Base-by-base conservation (phyloP, 64 coral and sea anemone genomes). In the Pocillopora damicornis region DNA sequence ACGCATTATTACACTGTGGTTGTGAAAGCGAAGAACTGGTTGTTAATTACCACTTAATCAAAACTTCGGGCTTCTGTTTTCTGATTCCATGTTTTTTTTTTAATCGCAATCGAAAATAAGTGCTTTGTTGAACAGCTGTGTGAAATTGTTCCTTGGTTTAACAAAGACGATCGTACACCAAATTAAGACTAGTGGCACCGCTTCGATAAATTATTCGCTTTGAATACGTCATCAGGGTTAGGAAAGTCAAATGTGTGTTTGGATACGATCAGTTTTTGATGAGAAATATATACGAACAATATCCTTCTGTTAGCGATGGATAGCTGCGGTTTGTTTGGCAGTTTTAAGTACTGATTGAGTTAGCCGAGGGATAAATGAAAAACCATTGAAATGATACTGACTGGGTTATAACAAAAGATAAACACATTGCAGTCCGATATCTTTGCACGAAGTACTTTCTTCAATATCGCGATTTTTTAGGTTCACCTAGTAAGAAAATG, bases 41-140 rank as follows among this genome's bases (percentile, higher is more conserved):
- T 22, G 77, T 60, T 59, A 79, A 79, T 79, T 79, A 79, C 15
- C 8, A 77, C 37, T 77, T 37, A 77, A 58, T 77, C 42, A 77
- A 45, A 77, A 79, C 56, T 14, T n/a, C 67, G 25, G 67, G 67
- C 7, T 71, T 71, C 67, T 71, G 42, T 23, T 25, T 23, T n/a
- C 67, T 23, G 11, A 71, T n/a, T 23, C 25, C 11, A 11, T 71
- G 20, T 5, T 11, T 25, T 4, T 8, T 8, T 71, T 17, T 30
- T 30, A 30, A 63, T 71, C n/a, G 22, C 22, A 25, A 30, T 26
- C 5, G 67, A 71, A 71, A 71, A 25, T 30, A 11, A 71, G 20
- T 9, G 20, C 9, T 20, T 30, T 71, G 18, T 71, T 30, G 67
- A n/a, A 30, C 22, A 11, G n/a, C 23, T 69, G 5, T n/a, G 22